Base-by-base conservation (phyloP, 2,113 vertebrate species). In the Apodemus speciosus region DNA sequence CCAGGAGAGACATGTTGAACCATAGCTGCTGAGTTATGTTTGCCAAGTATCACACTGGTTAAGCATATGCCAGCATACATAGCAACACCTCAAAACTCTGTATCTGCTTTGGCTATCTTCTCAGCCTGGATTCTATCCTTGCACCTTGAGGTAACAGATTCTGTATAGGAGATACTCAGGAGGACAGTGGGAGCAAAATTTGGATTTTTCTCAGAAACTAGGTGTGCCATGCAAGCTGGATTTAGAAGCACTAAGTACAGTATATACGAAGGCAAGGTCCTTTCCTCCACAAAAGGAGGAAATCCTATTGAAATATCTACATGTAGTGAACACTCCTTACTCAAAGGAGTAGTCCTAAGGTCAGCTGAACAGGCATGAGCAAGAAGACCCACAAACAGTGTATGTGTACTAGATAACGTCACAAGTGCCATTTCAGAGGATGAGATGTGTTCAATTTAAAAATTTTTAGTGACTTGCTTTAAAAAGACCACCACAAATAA, bases 311-410 rank as follows among this genome's bases (percentile, higher is more conserved):
- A 87, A 83, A 75, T 14, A 46, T 32, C 9, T 38, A 21, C 20
- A n/a, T 0, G 6, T 40, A 27, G 53, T 0, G 30, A 4, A 1
- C 75, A 51, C 0, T 1, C n/a, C 14, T 62, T 83, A 20, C 38
- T 32, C 23, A 23, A 3, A 0, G 32, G 10, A 1, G 25, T 30
- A 25, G 38, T 9, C 16, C 72, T 0, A 1, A n/a, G 2, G 69
- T n/a, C 38, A 46, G 38, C 13, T 18, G 46, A 69, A 8, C 7
- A 43, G 88, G 43, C 14, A 23, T 40, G 8, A 30, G 18, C 4
- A 1, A 66, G 64, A 46, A 49, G 58, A 86, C 49, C 1, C 38
- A 80, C 25, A 56, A 30, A 92, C 20, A n/a, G 38, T 30, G 13
- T 60, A 46, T 53, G 56, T 69, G 10, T 71, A 66, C 40, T 13